phyloP scores from a whole-genome alignment of 2,113 vertebrate species.

The Rhinopomastus cyanomelas region DNA sequence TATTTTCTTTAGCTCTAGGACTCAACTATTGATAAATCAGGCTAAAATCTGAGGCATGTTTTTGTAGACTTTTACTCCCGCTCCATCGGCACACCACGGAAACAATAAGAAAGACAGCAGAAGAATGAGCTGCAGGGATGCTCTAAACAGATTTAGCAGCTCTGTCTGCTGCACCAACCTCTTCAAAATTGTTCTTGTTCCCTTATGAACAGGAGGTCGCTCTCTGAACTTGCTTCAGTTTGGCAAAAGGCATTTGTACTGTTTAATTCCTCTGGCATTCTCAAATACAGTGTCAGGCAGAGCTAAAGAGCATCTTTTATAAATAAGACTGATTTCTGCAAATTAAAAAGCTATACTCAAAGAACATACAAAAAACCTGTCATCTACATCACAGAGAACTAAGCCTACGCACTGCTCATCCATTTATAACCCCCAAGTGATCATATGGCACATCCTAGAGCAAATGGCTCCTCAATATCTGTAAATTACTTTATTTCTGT shows the following conservation, averaged over 20 bases:
- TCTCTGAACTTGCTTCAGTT: background rate
- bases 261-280: background rate
- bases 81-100: fast-evolving
- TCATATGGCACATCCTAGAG: background rate
- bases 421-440: background rate
- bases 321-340: background rate
- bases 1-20: background rate
- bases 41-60: background rate
- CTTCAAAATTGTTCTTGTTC: background rate
- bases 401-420: background rate
- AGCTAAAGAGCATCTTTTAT: background rate
- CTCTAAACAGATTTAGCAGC: background rate
- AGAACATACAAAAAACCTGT: background rate
- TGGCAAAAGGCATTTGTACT: background rate
- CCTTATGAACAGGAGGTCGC: background rate
- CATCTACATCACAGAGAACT: background rate
- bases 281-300: background rate
- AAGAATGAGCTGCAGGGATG: background rate
- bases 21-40: background rate
- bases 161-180: background rate
- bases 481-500: background rate
- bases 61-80: background rate
- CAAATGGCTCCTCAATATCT: background rate
- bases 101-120: background rate
- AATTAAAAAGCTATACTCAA: background rate